These are phyloP conservation scores for Caenorhabditis elegans DNA, from an alignment of 1,140 invertebrate genomes.

Conservation along the genomic window DNA sequence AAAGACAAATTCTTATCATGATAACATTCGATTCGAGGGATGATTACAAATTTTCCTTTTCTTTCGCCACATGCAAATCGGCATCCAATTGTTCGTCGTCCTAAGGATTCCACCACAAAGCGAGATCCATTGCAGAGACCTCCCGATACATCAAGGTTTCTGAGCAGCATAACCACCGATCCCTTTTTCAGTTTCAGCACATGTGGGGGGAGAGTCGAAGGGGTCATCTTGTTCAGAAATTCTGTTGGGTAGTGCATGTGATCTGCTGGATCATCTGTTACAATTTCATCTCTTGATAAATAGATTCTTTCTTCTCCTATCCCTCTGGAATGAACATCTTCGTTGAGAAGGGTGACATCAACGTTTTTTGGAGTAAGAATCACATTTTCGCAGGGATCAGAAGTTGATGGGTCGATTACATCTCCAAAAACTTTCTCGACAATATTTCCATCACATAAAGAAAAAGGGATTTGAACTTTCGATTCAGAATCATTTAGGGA, in stretches of 20 bases:
- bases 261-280: neutral
- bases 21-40: constrained; percentile 46
- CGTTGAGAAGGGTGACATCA: neutral
- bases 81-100: neutral
- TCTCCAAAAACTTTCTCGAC: neutral
- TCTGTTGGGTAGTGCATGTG: neutral
- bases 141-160: constrained; percentile 33
- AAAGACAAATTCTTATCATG: constrained; percentile 26
- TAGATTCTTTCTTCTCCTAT: neutral
- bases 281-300: neutral
- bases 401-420: neutral
- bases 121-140: constrained; percentile 48
- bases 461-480: neutral
- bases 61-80: neutral
- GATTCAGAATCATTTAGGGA: neutral
- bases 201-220: constrained; percentile 31
- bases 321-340: neutral
- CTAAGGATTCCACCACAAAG: neutral
- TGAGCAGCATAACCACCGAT: constrained; percentile 42
- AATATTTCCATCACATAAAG: neutral
- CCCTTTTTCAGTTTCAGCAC: constrained; percentile 39
- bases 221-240: neutral
- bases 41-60: constrained; percentile 29
- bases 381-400: neutral
- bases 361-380: neutral